Base-by-base conservation (phyloP, 1,140 invertebrate genomes). In the Aricia agestis region DNA sequence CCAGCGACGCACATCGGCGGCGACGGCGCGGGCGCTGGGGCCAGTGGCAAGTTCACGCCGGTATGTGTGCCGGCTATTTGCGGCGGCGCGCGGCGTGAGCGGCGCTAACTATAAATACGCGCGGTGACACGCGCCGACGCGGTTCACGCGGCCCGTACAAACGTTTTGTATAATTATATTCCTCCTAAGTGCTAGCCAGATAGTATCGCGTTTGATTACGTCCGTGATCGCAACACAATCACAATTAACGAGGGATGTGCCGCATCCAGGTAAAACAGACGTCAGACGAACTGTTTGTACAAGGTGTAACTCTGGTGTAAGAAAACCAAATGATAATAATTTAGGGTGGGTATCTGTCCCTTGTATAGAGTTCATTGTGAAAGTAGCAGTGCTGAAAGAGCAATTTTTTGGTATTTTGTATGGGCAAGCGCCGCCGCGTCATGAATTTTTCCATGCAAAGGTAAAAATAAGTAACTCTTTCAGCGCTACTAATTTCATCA, bases 131-230 rank as follows among this genome's bases (percentile, higher is more conserved):
- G 45, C 45, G 45, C 45, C 45, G 45, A 11, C 45, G 45, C 45
- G 6, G 45, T 10, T 10, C 45, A 11, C 45, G 45, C 45, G 6
- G 45, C 45, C 45, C 45, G 45, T 52, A 52, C 45, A 52, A 52
- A 52, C 45, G 45, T 52, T 52, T 52, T 52, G 45, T 52, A 15
- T 52, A 52, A 52, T 52, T 52, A 52, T 52, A 52, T 52, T 52
- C 45, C 45, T 11, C 45, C 45, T 52, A 15, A 52, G 45, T 52
- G 45, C 45, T 52, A 11, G 45, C 45, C 45, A 52, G 45, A 52
- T 52, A 52, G 13, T 13, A 52, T 52, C 45, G 13, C 45, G 45
- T 36, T 36, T 36, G 36, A 52, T 52, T 52, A 52, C 45, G 45
- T 52, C 9, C 45, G 45, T 52, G 45, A 52, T 52, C 45, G 45